Base-by-base conservation (phyloP, 2,113 vertebrate species). In the Eleginops maclovinus region DNA sequence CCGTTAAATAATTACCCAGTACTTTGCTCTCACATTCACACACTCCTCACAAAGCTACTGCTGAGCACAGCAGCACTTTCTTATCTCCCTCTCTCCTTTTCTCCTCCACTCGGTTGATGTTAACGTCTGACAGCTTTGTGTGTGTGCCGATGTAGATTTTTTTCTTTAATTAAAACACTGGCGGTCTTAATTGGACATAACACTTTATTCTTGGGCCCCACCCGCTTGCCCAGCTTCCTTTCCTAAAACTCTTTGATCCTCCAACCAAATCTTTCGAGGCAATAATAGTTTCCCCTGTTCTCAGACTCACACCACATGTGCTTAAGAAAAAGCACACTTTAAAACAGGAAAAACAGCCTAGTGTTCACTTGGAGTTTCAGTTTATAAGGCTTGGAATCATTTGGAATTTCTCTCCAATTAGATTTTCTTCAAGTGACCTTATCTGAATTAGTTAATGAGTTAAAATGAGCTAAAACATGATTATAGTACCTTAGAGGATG, bases 151-250 rank as follows among this genome's bases (percentile, higher is more conserved):
- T 70, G 60, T 72, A 58, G 66, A 61, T 77, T 79, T 60, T 71
- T 70, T 75, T 77, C 83, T 73, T 90, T 87, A 88, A 93, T 93
- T 90, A 92, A 91, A 90, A 91, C 82, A 89, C 88, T 85, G 83
- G 49, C 85, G 82, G 81, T 67, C 77, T 77, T 93, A 91, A 93
- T 93, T 91, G 88, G 81, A 90, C 83, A 89, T 87, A 74, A 87
- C 65, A 77, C 83, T 89, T 79, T 77, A 83, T 89, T 87, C 81
- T 84, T 26, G 40, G 36, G 56, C 65, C 61, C 76, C 77, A 36
- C 73, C 49, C 24, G 4, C 72, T 47, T 58, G 41, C 84, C 73
- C 62, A 43, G 46, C 72, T 75, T 71, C 69, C 53, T 24, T 70
- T 81, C 64, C 60, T 79, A 70, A 72, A 83, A 82, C 61, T 74